Percentiles rank a stretch among this genome's conserved stretches.
phyloP scores from a whole-genome alignment of 2,888 invertebrate species.

The Torymus aiolomorphi region DNA sequence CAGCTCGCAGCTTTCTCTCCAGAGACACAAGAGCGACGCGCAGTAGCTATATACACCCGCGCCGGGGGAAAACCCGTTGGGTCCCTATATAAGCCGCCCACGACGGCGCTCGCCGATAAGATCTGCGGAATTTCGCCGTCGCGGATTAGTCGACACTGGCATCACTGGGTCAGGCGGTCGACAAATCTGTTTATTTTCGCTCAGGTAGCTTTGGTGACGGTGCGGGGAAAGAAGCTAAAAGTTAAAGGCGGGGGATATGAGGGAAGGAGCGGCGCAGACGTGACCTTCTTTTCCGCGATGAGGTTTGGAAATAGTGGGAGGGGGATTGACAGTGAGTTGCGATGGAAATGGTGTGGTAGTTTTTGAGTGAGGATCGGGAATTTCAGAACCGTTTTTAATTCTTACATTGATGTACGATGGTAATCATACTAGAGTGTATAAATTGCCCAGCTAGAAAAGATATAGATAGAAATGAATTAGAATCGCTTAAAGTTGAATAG shows the following conservation, averaged over 20 bases:
- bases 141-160: conserved; percentile 68
- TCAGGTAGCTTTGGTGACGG: conserved; percentile 43
- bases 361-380: too few relatives aligned
- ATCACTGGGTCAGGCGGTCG: conserved; percentile 67
- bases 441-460: too few relatives aligned
- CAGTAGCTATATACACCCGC: not conserved
- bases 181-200: conserved; percentile 70
- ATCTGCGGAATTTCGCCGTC: conserved; percentile 60
- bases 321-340: not conserved
- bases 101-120: conserved; percentile 37
- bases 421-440: too few relatives aligned
- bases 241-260: conserved; percentile 39
- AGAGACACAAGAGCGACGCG: not conserved
- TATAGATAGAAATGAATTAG: too few relatives aligned
- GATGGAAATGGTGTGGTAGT: too few relatives aligned
- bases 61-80: conserved; percentile 45
- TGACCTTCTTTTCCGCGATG: conserved; percentile 3
- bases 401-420: too few relatives aligned
- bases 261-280: conserved; percentile 30
- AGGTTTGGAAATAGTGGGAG: conserved; percentile 1
- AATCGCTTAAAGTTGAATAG: too few relatives aligned
- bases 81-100: not conserved
- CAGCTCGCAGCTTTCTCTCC: not conserved
- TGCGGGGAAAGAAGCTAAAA: conserved; percentile 53
- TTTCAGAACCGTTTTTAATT: too few relatives aligned